Percentiles rank a stretch among this genome's conserved stretches.
Conservation (phyloP, 2,797 vertebrate species). For the Hemitrygon akajei region DNA sequence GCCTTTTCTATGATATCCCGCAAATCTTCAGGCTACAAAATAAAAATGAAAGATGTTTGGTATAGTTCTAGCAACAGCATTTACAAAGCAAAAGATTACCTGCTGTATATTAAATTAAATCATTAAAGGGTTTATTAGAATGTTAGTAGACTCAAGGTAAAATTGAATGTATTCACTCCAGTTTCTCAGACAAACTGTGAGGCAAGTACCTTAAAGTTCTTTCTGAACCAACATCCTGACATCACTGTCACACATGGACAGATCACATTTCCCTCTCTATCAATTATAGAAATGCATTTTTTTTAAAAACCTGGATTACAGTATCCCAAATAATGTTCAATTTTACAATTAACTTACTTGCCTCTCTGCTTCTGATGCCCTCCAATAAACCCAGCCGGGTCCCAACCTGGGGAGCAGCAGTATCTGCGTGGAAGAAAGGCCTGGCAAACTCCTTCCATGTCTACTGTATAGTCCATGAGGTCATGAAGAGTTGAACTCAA, state of each 20-base stretch:
- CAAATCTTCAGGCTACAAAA: constrained; percentile 78
- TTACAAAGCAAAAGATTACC: neutral
- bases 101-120: neutral
- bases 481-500: no score
- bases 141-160: neutral
- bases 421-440: no score
- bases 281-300: neutral
- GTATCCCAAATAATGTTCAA: neutral
- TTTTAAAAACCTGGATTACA: neutral
- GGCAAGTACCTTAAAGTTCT: neutral
- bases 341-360: neutral
- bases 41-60: constrained; percentile 40
- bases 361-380: neutral
- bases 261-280: neutral
- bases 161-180: neutral
- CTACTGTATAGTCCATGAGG: no score
- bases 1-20: constrained; percentile 95
- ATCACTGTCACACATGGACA: neutral
- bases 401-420: no score
- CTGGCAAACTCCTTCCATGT: no score
- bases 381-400: no score
- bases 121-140: neutral
- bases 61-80: neutral
- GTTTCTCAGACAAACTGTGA: neutral
- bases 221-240: neutral